Percentiles rank a stretch among this genome's conserved stretches.
Evolutionary conservation across 2,888 invertebrate genomes (phyloP).

Genomic region (Troglohyphantes excavatus): DNA sequence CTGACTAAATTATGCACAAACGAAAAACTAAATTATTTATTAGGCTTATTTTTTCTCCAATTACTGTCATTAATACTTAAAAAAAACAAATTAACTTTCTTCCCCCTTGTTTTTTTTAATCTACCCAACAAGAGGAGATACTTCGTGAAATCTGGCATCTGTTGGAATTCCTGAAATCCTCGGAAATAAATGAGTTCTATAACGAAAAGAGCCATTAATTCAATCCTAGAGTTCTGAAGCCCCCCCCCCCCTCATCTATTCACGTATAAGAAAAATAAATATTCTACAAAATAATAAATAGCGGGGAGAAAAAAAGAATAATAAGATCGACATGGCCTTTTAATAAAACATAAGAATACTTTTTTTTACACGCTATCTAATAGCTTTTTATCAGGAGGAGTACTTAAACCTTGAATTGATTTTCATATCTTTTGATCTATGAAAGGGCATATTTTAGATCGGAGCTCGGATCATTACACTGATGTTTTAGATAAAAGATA

Average conservation of each 20-base stretch:
- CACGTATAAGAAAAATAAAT: background rate
- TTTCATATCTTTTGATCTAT: constrained; percentile 72
- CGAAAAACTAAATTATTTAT: too few species aligned
- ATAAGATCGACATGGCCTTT: constrained; percentile 40
- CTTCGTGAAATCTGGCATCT: constrained; percentile 42
- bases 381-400: constrained; percentile 36
- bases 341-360: constrained; percentile 52
- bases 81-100: constrained; percentile 51
- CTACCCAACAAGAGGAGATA: background rate
- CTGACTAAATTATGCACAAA: too few species aligned
- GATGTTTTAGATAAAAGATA: constrained; percentile 62
- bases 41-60: background rate
- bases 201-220: constrained; percentile 46
- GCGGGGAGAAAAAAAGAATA: constrained; percentile 7
- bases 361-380: constrained; percentile 10
- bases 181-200: constrained; percentile 25
- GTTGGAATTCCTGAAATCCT: constrained; percentile 15
- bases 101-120: constrained; percentile 21
- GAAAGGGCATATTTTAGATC: constrained; percentile 53
- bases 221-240: background rate
- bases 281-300: background rate
- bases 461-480: constrained; percentile 48
- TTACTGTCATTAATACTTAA: constrained; percentile 53
- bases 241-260: constrained; percentile 33
- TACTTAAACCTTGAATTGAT: constrained; percentile 63